Percentiles rank a stretch among this genome's conserved stretches.
Evolutionary conservation across 2,113 vertebrate genomes (phyloP).

Genomic region (Sinocyclocheilus rhinocerous): DNA sequence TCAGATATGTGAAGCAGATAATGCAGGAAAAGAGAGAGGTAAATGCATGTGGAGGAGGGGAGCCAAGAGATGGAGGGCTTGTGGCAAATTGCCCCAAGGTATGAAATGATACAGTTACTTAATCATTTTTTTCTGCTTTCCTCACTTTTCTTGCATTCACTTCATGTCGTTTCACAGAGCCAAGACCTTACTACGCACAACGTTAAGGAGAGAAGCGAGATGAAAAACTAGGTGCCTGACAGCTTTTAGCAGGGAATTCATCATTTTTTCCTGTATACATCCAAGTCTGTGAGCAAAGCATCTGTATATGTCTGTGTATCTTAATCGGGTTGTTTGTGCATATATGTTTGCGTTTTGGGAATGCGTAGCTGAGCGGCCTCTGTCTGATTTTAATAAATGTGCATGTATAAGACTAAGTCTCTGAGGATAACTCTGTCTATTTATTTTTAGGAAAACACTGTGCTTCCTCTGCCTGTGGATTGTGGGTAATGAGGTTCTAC

Average conservation of each 20-base stretch:
- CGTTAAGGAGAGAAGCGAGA: slow-evolving; percentile 20
- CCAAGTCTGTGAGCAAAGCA: neutral
- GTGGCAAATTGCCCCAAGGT: slow-evolving; percentile 61
- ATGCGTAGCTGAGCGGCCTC: slow-evolving; percentile 5
- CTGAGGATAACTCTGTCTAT: slow-evolving; percentile 47
- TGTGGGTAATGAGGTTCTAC: slow-evolving; percentile 8
- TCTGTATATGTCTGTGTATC: slow-evolving; percentile 37
- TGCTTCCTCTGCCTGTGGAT: slow-evolving; percentile 34
- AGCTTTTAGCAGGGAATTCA: neutral
- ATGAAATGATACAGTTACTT: slow-evolving; percentile 61
- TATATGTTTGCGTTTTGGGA: slow-evolving; percentile 31
- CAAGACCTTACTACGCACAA: neutral
- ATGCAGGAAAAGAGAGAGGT: neutral
- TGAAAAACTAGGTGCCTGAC: slow-evolving; percentile 12
- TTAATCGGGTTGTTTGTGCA: slow-evolving; percentile 38
- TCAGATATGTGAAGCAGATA: slow-evolving; percentile 23
- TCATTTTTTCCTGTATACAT: slow-evolving; percentile 17
- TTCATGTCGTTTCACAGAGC: slow-evolving; percentile 41
- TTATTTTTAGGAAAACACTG: slow-evolving; percentile 54
- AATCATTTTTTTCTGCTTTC: slow-evolving; percentile 57
- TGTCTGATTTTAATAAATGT: slow-evolving; percentile 14
- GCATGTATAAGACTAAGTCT: slow-evolving; percentile 17
- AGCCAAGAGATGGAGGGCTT: slow-evolving; percentile 18
- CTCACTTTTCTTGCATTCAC: slow-evolving; percentile 61
- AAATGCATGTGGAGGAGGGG: neutral